Evolutionary conservation across 2,797 vertebrate species (phyloP), one percentile per base, ranked within the genome.

Genomic region (Scolopax bukidnonensis): DNA sequence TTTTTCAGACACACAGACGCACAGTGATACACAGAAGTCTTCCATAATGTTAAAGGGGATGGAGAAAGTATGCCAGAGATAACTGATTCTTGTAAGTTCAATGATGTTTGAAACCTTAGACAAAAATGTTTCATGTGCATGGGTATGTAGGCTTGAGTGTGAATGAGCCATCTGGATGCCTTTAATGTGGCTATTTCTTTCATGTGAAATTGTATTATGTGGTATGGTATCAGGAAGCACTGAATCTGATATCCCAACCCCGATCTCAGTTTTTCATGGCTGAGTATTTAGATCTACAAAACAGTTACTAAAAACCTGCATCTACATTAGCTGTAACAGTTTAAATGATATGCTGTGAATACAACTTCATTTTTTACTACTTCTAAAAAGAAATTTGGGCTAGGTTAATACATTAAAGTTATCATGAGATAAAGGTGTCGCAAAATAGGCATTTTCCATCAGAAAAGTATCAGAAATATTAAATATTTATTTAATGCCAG

Each of bases 181-280:
- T 79, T 74, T 65, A 54, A 43, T 15, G 20, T 23, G 40, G 12
- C 23, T 38, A 9, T 6, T 69, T 10, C 1, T 69, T 84, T 84
- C 38, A 56, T 5, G 33, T 6, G 17, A 75, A 70, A 56, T 56
- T 56, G 9, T 4, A 24, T 18, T 51, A 23, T 14, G 4, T 30
- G 21, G 24, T 75, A 33, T 5, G 6, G 4, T 36, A 32, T 57
- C 24, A 36, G 12, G 25, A 91, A 61, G 9, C 11, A 36, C 11
- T 33, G 54, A 57, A 18, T 54, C 38, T 57, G 11, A 25, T 59
- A 67, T 11, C 8, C 4, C 5, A 77, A 1, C 0, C 5, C 3
- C 50, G 6, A 40, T 12, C 5, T 41, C 61, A 50, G 17, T 67
- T 54, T 53, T 73, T 73, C 19, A 18, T 53, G 12, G 4, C 24